Evolutionary conservation across 2,888 invertebrate species (phyloP), one percentile per base, ranked within the genome.

Genomic region (Argyresthia goedartella): DNA sequence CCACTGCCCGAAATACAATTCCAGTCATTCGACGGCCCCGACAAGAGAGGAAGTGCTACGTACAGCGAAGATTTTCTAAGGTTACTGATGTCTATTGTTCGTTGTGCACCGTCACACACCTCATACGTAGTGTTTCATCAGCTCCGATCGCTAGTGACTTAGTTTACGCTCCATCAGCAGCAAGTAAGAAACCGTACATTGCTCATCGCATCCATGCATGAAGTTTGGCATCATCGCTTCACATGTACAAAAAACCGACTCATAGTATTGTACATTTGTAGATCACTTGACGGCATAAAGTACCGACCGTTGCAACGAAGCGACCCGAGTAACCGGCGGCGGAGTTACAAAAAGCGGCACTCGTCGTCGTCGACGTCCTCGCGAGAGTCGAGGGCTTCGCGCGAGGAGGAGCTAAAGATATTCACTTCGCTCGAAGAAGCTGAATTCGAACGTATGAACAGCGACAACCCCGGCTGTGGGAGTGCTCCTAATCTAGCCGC

Each of bases 281-380:
- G 87, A 74, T 90, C 90, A 62, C 84, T 91, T 67, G 91, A 92
- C 73, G 91, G 91, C 61, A 88, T 91, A 64, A 90, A 90, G 72
- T 87, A 74, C 65, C 88, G 89, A 57, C 89, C 90, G 53, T 69
- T 90, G 62, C 81, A 89, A 69, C 88, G 90, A 57, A 89, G 85
- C 69, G 90, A 90, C 75, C 89, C 90, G 59, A 89, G 89, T 58
- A 88, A 89, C 57, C 76, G 90, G 43, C 78, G 90, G 56, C 81
- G 88, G 55, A 90, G 88, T 63, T 90, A 88, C 67, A 89, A 88
- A 69, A 90, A 89, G 61, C 87, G 89, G 41, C 82, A 87, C 56
- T 90, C 89, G 43, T 90, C 89, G 57, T 90, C 89, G 57, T 90
- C 89, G 49, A 85, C 89, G 58, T 89, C 89, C 56, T 90, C 90